phyloP scores from a whole-genome alignment of 35 echinoderm and acorn worm genomes.

The Holothuria glaberrima region DNA sequence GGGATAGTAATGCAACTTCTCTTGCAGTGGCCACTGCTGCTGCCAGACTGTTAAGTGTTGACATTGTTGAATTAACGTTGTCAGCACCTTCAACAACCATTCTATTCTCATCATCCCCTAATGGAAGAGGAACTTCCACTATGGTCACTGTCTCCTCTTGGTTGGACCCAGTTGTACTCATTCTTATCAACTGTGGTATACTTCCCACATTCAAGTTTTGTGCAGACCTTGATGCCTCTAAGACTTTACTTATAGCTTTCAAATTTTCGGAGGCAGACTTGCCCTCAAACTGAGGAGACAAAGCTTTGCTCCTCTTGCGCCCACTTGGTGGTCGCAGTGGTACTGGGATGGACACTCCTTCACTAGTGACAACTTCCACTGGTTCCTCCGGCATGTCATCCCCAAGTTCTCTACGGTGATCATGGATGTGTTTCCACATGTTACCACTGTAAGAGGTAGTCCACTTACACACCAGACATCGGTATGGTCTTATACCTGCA shows the following conservation, averaged over 20 bases:
- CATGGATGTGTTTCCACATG: constrained; percentile 95
- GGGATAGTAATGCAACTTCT: constrained; percentile 49
- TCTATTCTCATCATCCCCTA: constrained; percentile 20
- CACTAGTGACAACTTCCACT: constrained; percentile 65
- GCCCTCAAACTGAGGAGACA: constrained; percentile 1
- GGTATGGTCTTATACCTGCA: constrained; percentile 64
- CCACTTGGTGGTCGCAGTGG: constrained; percentile 57
- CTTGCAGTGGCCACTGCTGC: constrained; percentile 63
- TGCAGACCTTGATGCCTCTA: neutral
- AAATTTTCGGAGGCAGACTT: constrained; percentile 33
- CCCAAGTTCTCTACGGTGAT: constrained; percentile 76
- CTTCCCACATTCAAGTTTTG: neutral
- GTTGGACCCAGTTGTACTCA: neutral
- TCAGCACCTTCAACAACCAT: constrained; percentile 43
- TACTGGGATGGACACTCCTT: constrained; percentile 60
- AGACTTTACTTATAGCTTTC: constrained; percentile 39
- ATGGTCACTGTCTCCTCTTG: constrained; percentile 14
- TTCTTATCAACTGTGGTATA: neutral
- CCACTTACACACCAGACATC: constrained; percentile 82
- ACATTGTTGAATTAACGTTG: constrained; percentile 27
- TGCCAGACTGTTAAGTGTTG: constrained; percentile 61
- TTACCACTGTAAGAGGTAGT: constrained; percentile 84
- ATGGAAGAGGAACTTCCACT: constrained; percentile 40
- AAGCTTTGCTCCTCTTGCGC: constrained; percentile 34
- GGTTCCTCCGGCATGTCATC: constrained; percentile 64